Conservation (phyloP, 2,888 invertebrate genomes). For the Nemapogon koenigi region DNA sequence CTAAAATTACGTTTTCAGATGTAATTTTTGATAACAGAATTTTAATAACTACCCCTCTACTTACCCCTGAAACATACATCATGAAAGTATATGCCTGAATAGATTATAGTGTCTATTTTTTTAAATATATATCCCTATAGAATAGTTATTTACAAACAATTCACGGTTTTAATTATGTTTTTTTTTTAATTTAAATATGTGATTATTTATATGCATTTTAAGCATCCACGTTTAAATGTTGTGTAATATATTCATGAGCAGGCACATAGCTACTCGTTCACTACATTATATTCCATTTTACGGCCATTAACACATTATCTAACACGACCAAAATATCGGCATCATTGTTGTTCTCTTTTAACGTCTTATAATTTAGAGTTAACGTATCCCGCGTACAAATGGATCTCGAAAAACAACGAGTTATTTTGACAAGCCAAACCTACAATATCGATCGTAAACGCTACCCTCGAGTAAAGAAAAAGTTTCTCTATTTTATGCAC, state of each 20-base stretch:
- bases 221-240: too few relatives aligned
- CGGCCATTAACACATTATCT: constrained; percentile 43
- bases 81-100: too few relatives aligned
- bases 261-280: constrained; percentile 9
- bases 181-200: too few relatives aligned
- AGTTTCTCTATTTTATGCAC: constrained; percentile 16
- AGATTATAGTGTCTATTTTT: too few relatives aligned
- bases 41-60: too few relatives aligned
- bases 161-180: too few relatives aligned
- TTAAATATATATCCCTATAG: too few relatives aligned
- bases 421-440: constrained; percentile 47
- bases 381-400: constrained; percentile 42
- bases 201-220: too few relatives aligned
- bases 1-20: too few relatives aligned
- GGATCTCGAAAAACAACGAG: constrained; percentile 59
- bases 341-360: constrained; percentile 49
- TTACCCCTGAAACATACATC: too few relatives aligned
- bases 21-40: too few relatives aligned
- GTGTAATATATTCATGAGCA: constrained; percentile 4
- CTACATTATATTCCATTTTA: constrained; percentile 23
- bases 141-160: too few relatives aligned
- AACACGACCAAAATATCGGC: constrained; percentile 43
- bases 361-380: constrained; percentile 40
- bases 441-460: constrained; percentile 35
- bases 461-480: constrained; percentile 21